Base-by-base conservation (phyloP, 2,113 vertebrate species). In the Machaerirhynchus nigripectus region DNA sequence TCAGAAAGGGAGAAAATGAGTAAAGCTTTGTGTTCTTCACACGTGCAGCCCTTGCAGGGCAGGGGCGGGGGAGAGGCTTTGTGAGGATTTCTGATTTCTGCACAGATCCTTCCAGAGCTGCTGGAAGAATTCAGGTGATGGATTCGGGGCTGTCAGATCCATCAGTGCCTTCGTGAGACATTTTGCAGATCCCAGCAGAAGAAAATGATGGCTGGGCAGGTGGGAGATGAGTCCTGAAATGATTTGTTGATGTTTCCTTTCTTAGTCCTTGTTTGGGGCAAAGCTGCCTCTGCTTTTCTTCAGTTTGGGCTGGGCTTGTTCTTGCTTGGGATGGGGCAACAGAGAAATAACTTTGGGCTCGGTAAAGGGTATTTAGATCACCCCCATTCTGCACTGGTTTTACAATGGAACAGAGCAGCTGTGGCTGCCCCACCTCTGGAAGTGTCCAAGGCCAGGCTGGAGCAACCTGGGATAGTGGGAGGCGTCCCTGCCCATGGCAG, bases 391-490 rank as follows among this genome's bases (percentile, higher is more conserved):
- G 33, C 22, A 10, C 33, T 57, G 56, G 56, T 35, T 37, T 11
- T 24, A 3, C 6, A 59, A 11, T 59, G 44, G 74, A 10, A 60
- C 76, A 64, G 71, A 42, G 57, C 2, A 71, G 49, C 24, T 28
- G 46, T 7, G 74, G 47, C 64, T 60, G 55, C 15, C 24, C n/a
- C 49, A 33, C 7, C 44, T 52, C 59, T 64, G 76, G 24, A 7
- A 23, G 31, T 33, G 37, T 2, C 44, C 86, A 50, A 44, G 76
- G 59, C 31, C 42, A 42, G 86, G 35, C 1, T 57, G 63, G 74
- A 55, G 24, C 47, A 30, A 0, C 7, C 47, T 24, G 52, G 68
- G 50, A 3, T 0, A 0, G 22, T 13, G 37, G 17, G 20, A 65
- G 31, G 13, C 64, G 49, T 2, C 56, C 27, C 28, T 78, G 64